Percentiles rank a stretch among this genome's conserved stretches.
These are phyloP conservation scores for Lerista edwardsae DNA, from an alignment of 2,797 vertebrate species.

Conservation along the genomic window DNA sequence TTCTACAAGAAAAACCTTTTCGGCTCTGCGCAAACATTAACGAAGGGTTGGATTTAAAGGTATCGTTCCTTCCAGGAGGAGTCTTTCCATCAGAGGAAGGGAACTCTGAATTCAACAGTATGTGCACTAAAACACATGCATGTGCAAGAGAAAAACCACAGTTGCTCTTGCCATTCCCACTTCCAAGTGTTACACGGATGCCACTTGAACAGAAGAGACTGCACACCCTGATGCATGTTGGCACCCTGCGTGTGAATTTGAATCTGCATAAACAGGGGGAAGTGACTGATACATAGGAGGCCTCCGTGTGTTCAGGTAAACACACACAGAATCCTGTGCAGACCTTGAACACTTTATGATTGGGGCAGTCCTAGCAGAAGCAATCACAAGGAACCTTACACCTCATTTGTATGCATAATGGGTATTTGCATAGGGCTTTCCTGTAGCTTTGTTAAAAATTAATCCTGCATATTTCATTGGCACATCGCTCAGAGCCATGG, in stretches of 20 bases:
- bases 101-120: too few relatives aligned
- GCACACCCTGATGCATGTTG: neutral
- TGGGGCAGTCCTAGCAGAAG: neutral
- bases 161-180: neutral
- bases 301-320: neutral
- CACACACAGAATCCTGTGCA: neutral
- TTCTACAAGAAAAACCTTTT: constrained; percentile 50
- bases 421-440: neutral
- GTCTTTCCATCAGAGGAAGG: too few relatives aligned
- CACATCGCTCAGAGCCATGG: neutral
- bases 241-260: neutral
- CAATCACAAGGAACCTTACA: too few relatives aligned
- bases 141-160: too few relatives aligned
- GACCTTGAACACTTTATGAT: neutral
- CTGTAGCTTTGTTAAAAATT: neutral
- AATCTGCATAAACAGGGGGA: neutral
- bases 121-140: too few relatives aligned
- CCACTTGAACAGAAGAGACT: neutral
- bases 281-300: neutral
- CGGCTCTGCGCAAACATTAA: neutral
- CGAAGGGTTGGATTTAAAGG: too few relatives aligned
- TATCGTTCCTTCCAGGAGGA: too few relatives aligned
- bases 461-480: neutral
- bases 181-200: neutral
- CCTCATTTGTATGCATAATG: neutral